These are phyloP conservation scores for Stomatorhinus walkeri DNA, from an alignment of 2,797 vertebrate species.

Conservation along the genomic window DNA sequence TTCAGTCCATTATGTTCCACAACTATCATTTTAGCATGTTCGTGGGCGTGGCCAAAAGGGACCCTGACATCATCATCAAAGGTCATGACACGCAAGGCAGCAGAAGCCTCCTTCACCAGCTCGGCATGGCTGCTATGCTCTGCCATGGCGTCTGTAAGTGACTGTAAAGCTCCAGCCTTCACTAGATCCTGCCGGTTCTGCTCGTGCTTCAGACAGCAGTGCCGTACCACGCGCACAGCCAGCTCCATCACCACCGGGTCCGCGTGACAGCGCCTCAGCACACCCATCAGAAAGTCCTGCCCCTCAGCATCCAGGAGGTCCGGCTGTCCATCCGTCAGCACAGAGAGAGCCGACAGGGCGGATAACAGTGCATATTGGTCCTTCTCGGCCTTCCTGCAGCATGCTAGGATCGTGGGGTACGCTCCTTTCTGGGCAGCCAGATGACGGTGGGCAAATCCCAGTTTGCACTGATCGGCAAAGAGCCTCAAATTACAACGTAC, in stretches of 20 bases:
- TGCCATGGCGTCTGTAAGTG: slow-evolving; percentile 59
- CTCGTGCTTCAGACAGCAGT: slow-evolving; percentile 85
- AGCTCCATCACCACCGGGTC: slow-evolving; percentile 48
- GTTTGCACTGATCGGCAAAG: slow-evolving; percentile 72
- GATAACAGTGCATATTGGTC: slow-evolving; percentile 48
- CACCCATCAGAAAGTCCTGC: slow-evolving; percentile 60
- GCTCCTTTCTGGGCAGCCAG: slow-evolving; percentile 81
- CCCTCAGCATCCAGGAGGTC: slow-evolving; percentile 77
- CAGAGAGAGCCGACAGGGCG: slow-evolving; percentile 59
- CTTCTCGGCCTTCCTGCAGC: slow-evolving; percentile 54
- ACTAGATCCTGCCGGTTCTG: slow-evolving; percentile 82
- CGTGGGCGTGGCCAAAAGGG: slow-evolving; percentile 80
- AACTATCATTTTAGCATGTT: slow-evolving; percentile 87
- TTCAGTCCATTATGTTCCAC: slow-evolving; percentile 75
- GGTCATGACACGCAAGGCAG: slow-evolving; percentile 76
- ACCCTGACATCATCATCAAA: slow-evolving; percentile 89
- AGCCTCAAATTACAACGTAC: slow-evolving; percentile 43
- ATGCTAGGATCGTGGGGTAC: slow-evolving; percentile 72
- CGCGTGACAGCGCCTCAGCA: slow-evolving; percentile 40
- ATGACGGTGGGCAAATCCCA: slow-evolving; percentile 70
- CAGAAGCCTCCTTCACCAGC: slow-evolving; percentile 65
- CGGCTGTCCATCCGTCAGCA: slow-evolving; percentile 79
- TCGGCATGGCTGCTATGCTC: slow-evolving; percentile 51
- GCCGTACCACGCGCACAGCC: slow-evolving; percentile 58
- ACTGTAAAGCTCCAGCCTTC: slow-evolving; percentile 61